phyloP scores from a whole-genome alignment of 1,140 invertebrate species.

The Hylaeus anthracinus region DNA sequence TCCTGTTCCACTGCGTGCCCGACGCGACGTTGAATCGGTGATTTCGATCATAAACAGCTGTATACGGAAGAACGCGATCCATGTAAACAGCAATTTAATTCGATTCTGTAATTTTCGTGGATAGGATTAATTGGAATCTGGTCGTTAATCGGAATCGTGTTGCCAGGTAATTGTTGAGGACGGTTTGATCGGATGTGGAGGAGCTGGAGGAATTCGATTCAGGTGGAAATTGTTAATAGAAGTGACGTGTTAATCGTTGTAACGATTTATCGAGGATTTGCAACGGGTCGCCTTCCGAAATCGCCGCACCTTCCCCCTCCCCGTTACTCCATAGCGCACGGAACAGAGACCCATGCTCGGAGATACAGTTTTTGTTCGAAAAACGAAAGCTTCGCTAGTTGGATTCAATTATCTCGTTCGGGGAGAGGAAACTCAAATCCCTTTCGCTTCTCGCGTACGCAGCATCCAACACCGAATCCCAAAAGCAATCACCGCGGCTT shows the following conservation, averaged over 20 bases:
- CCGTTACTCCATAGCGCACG: too few relatives aligned
- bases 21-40: slow-evolving; percentile 31
- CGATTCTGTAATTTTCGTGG: slow-evolving; percentile 45
- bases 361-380: neutral
- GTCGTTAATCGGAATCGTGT: slow-evolving; percentile 31
- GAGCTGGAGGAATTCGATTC: too few relatives aligned
- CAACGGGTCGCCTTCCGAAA: too few relatives aligned
- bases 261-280: neutral
- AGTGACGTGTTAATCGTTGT: neutral
- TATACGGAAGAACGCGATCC: slow-evolving; percentile 53
- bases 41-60: slow-evolving; percentile 66
- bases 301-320: too few relatives aligned
- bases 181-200: too few relatives aligned
- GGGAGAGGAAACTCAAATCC: neutral
- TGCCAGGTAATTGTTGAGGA: neutral
- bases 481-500: slow-evolving; percentile 13
- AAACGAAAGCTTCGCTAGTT: neutral
- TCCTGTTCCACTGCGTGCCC: neutral
- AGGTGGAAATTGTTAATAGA: too few relatives aligned
- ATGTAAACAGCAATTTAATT: slow-evolving; percentile 67
- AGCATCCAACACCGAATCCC: slow-evolving; percentile 18
- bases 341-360: too few relatives aligned
- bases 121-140: slow-evolving; percentile 43
- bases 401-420: slow-evolving; percentile 3
- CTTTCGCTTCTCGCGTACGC: neutral